Evolutionary conservation across 2,797 vertebrate genomes (phyloP), one percentile per base, ranked within the genome.

Genomic region (Falco cherrug): DNA sequence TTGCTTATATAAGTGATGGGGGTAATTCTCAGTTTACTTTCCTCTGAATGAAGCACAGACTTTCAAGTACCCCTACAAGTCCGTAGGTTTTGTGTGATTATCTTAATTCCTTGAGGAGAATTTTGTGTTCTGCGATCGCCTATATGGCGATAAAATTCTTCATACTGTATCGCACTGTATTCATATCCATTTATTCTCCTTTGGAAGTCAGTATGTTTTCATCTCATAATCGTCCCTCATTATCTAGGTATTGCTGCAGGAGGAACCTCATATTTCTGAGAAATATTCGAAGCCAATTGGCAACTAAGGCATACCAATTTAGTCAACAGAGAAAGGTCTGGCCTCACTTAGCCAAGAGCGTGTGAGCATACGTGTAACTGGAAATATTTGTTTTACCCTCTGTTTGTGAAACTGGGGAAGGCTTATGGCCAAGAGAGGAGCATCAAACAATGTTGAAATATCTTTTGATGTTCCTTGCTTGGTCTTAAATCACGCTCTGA

Each of bases 381-480:
- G 95, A 96, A 96, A 89, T 92, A 90, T 94, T 96, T 95, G 93
- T 92, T 94, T 94, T 96, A 41, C 80, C 84, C 69, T 96, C 83
- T 81, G 65, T 82, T 95, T 75, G 47, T 91, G 90, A 92, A 96
- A 87, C 6, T 90, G 91, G 29, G 77, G 60, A 68, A 91, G 91
- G 93, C 87, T 80, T 31, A 63, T 64, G 97, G 96, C 97, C 96
- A 95, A 93, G 93, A 87, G 67, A 94, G 74, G 64, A 95, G 95
- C 94, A 96, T 97, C 95, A 97, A 96, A 97, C 89, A 92, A 59
- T 53, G 15, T 83, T 92, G 68, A 90, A 63, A 95, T 77, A 71
- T 33, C 91, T 95, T 97, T 97, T 97, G 93, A 97, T 95, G 91
- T 96, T 95, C 87, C 87, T 95, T 91, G 15, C 89, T 93, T 67